A percentile compares a stretch with the other conserved stretches of the same genome.
These are phyloP conservation scores for Platyura marginata DNA, from an alignment of 1,140 invertebrate species.

Conservation along the genomic window DNA sequence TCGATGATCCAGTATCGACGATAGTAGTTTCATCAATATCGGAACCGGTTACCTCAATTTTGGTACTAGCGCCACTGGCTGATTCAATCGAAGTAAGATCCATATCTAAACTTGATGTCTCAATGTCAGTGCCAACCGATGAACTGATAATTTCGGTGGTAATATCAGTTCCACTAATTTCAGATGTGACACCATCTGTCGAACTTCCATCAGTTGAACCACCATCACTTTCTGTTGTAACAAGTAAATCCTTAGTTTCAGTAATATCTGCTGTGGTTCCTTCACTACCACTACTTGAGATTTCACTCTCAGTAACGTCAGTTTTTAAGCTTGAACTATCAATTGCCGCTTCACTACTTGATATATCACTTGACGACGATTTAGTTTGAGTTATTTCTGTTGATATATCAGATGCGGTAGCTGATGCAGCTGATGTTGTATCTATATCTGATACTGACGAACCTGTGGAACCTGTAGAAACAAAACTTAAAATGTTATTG, in stretches of 20 bases:
- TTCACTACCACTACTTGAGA: constrained; percentile 3
- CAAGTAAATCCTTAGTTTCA: too few relatives aligned
- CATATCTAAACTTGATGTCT: neutral
- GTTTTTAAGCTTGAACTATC: constrained; percentile 5
- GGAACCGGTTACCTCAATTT: neutral
- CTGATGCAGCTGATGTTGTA: constrained; percentile 5
- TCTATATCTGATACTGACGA: constrained; percentile 8
- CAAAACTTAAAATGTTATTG: too few relatives aligned
- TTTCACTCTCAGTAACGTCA: neutral
- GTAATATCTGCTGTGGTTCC: too few relatives aligned
- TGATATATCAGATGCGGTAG: constrained; percentile 4
- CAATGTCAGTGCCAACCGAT: neutral
- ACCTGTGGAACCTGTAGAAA: too few relatives aligned
- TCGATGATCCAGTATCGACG: neutral
- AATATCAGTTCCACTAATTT: too few relatives aligned
- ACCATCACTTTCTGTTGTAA: constrained; percentile 4
- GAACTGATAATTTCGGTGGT: constrained; percentile 6
- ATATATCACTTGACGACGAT: too few relatives aligned
- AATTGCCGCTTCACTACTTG: too few relatives aligned
- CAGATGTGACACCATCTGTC: constrained; percentile 4
- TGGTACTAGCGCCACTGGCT: neutral
- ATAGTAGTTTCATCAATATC: neutral
- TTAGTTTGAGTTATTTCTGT: too few relatives aligned
- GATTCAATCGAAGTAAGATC: neutral
- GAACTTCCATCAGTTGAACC: constrained; percentile 6